Conservation (phyloP, 2,113 vertebrate species). For the Sceloporus undulatus region DNA sequence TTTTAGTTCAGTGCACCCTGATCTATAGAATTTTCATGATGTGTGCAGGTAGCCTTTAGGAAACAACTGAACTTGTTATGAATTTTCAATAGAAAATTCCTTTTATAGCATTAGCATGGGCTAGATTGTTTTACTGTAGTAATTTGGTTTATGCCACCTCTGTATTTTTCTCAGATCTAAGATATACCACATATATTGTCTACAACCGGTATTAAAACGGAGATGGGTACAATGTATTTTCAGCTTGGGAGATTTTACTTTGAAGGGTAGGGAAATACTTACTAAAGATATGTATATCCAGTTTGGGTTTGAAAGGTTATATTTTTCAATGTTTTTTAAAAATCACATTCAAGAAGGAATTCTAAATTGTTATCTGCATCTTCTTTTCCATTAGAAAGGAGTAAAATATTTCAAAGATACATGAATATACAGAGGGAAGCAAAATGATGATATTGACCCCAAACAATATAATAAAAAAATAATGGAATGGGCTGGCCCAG, state of each 20-base stretch:
- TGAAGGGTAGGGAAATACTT: conserved; percentile 39
- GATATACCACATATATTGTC: conserved; percentile 49
- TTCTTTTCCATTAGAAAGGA: neutral
- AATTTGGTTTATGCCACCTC: conserved; percentile 43
- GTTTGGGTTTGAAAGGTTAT: conserved; percentile 25
- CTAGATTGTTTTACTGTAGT: conserved; percentile 53
- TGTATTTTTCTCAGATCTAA: conserved; percentile 52
- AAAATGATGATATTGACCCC: no score
- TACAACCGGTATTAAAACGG: conserved; percentile 54
- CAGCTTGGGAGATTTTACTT: conserved; percentile 53
- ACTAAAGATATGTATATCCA: conserved; percentile 4
- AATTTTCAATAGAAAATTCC: conserved; percentile 77
- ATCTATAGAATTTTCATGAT: conserved; percentile 83
- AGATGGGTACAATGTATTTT: conserved; percentile 55
- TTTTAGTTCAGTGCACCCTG: conserved; percentile 82
- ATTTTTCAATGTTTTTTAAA: neutral
- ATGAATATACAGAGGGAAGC: no score
- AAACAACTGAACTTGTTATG: conserved; percentile 76
- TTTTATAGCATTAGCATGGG: conserved; percentile 66
- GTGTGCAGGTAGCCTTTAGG: conserved; percentile 80
- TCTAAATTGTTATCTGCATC: conserved; percentile 32
- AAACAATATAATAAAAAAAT: no score
- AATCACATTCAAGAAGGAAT: neutral
- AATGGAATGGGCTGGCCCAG: no score
- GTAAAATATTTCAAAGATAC: conserved; percentile 8